phyloP scores from a whole-genome alignment of 2,797 vertebrate species.

The Clamator glandarius region DNA sequence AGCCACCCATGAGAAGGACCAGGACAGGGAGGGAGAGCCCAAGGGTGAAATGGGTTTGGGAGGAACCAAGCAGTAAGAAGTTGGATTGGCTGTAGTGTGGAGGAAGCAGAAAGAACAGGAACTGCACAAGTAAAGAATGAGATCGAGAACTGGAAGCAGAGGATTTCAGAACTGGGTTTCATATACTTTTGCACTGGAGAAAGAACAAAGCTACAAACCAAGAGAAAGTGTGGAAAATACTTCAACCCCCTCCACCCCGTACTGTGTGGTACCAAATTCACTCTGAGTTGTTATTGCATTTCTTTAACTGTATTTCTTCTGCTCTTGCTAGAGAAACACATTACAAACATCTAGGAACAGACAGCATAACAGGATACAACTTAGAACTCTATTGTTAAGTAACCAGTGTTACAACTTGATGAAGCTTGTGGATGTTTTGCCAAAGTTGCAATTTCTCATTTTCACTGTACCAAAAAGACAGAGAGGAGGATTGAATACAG shows the following conservation, averaged over 20 bases:
- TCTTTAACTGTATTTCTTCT: slow-evolving; percentile 5
- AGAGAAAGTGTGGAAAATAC: not conserved
- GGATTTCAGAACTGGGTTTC: not conserved
- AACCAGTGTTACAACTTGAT: slow-evolving; percentile 44
- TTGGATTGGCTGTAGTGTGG: not conserved
- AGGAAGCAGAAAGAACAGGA: not conserved
- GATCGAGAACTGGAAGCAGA: not conserved
- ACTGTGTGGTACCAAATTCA: not conserved
- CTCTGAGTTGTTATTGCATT: not conserved
- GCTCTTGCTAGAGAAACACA: not conserved
- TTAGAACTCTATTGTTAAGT: slow-evolving; percentile 39
- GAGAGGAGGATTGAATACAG: slow-evolving; percentile 50
- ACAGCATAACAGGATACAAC: not conserved
- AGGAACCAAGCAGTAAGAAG: not conserved
- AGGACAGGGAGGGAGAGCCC: not conserved
- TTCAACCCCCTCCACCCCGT: no score
- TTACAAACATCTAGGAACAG: not conserved
- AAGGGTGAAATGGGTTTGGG: not conserved
- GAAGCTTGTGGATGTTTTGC: slow-evolving; percentile 52
- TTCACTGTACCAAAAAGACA: not conserved
- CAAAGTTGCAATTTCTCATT: slow-evolving; percentile 64
- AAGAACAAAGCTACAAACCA: not conserved
- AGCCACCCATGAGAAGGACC: not conserved
- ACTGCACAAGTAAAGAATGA: accelerated
- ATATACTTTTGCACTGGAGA: not conserved